A percentile compares a stretch with the other conserved stretches of the same genome.
Conservation (phyloP, 2,113 vertebrate species). For the Notarius lentiginosus region DNA sequence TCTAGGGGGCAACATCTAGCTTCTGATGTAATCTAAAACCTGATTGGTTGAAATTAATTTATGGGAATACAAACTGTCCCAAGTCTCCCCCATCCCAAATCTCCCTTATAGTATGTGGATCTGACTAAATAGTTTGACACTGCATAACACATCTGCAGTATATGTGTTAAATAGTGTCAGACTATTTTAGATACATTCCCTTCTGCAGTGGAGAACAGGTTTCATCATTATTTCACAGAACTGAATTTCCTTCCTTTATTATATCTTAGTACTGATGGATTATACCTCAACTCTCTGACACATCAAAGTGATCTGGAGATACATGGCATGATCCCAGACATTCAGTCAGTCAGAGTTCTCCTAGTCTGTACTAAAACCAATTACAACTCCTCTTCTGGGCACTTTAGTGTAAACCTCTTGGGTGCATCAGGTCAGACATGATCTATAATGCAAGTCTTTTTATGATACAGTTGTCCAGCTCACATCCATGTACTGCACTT, state of each 20-base stretch:
- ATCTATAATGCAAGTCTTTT: constrained; percentile 21
- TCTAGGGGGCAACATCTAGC: too few relatives aligned
- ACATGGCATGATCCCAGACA: neutral
- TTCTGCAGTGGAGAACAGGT: neutral
- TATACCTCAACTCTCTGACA: neutral
- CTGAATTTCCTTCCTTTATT: neutral
- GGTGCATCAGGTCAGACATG: constrained; percentile 10
- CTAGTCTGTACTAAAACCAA: neutral
- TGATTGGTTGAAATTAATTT: too few relatives aligned
- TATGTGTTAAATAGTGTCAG: neutral
- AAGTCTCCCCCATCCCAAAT: too few relatives aligned
- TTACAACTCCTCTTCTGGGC: neutral
- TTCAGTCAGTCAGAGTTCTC: neutral
- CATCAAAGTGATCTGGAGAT: neutral
- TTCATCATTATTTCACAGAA: neutral
- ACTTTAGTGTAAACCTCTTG: constrained; percentile 14
- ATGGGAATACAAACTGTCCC: too few relatives aligned
- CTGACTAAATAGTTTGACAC: neutral
- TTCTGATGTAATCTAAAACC: too few relatives aligned
- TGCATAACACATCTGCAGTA: neutral
- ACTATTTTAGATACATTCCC: neutral
- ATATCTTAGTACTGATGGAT: neutral
- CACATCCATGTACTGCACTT: neutral
- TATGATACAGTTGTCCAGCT: constrained; percentile 1
- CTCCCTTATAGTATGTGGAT: too few relatives aligned